A percentile compares a stretch with the other conserved stretches of the same genome.
Conservation (phyloP, 2,113 vertebrate genomes). For the crab-eating macaque (Macaca fascicularis) region DNA sequence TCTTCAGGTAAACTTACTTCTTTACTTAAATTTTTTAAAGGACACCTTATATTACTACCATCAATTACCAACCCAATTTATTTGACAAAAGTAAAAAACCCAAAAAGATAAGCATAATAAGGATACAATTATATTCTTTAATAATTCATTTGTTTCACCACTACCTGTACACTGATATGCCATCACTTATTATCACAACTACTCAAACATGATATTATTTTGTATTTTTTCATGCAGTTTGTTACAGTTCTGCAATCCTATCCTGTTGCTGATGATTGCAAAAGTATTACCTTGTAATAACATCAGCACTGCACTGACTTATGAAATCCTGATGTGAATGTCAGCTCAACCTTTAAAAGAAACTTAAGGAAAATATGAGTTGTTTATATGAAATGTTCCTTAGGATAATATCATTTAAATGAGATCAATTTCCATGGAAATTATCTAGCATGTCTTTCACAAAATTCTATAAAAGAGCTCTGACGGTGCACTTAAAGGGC, state of each 20-base stretch:
- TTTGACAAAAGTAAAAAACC: not conserved
- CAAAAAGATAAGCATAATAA: not conserved
- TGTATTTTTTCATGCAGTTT: not conserved
- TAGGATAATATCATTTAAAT: conserved; percentile 46
- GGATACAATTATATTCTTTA: not conserved
- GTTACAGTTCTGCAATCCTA: not conserved
- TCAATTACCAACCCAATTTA: not conserved
- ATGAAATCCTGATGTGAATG: not conserved
- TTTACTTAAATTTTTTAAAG: conserved; percentile 9
- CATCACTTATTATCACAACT: not conserved
- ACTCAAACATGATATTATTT: not conserved
- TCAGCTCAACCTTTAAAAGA: not conserved
- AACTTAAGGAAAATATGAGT: conserved; percentile 18
- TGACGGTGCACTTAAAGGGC: not conserved
- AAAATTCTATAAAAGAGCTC: conserved; percentile 40
- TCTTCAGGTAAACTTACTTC: not conserved
- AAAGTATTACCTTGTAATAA: not conserved
- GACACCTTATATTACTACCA: not conserved
- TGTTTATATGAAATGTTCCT: conserved; percentile 3
- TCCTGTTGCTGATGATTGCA: not conserved
- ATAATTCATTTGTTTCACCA: conserved; percentile 1
- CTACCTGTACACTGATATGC: not conserved
- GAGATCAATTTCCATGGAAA: conserved; percentile 22
- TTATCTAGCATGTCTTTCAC: not conserved
- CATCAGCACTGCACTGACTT: not conserved